A percentile compares a stretch with the other conserved stretches of the same genome.
These are phyloP conservation scores for Antrozous pallidus DNA, from an alignment of 2,797 vertebrate species.

Conservation along the genomic window DNA sequence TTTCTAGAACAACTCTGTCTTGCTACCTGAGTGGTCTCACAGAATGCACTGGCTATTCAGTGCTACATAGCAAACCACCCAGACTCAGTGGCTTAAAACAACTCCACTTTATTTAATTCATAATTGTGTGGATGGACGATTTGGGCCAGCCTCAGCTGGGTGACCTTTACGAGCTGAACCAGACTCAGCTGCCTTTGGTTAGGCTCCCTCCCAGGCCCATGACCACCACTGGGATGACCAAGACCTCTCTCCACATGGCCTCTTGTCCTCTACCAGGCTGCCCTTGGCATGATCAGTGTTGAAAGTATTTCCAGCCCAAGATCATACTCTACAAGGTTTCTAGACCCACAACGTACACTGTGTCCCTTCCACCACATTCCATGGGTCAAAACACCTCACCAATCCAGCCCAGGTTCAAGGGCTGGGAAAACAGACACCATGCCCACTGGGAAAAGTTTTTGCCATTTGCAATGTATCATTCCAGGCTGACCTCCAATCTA, in stretches of 20 bases:
- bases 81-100: not conserved
- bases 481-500: not conserved
- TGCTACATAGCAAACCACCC: not conserved
- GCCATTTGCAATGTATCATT: not conserved
- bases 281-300: not conserved
- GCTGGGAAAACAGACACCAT: not conserved
- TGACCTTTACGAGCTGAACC: not conserved
- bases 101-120: not conserved
- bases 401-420: not conserved
- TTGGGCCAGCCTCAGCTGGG: not conserved
- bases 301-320: not conserved
- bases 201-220: not conserved
- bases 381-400: not conserved
- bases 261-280: not conserved
- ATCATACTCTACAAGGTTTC: not conserved
- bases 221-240: not conserved
- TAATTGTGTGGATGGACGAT: not conserved
- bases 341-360: not conserved
- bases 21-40: not conserved
- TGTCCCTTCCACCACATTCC: not conserved
- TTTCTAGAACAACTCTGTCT: not conserved
- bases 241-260: not conserved
- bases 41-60: not conserved
- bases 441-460: not conserved
- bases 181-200: not conserved